phyloP scores from a whole-genome alignment of 2,888 invertebrate species.

The Drosophila subsilvestris region DNA sequence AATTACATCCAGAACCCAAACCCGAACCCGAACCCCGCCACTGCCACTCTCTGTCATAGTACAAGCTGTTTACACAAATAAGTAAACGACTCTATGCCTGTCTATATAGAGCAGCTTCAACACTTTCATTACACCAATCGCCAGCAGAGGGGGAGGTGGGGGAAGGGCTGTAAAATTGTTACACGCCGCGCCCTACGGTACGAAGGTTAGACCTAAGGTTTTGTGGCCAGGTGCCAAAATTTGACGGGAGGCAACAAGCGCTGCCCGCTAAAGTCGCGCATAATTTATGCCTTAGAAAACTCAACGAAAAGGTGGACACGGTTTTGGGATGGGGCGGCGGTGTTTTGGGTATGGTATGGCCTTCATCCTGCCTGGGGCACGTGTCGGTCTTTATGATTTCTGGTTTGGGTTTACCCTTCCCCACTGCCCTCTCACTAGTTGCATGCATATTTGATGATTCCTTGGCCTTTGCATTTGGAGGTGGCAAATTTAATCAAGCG shows the following conservation, averaged over 20 bases:
- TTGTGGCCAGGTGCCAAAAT: constrained; percentile 70
- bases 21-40: too few relatives aligned
- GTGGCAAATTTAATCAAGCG: constrained; percentile 61
- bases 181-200: constrained; percentile 59
- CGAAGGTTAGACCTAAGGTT: constrained; percentile 37
- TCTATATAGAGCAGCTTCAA: constrained; percentile 33
- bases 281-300: constrained; percentile 61
- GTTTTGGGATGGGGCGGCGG: neutral
- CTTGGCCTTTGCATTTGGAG: neutral
- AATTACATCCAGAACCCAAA: constrained; percentile 60
- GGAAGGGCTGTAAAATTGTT: constrained; percentile 52
- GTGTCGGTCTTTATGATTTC: constrained; percentile 70
- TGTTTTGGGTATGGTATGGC: constrained; percentile 33
- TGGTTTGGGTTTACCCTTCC: constrained; percentile 12
- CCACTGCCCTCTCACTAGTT: constrained; percentile 12
- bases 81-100: constrained; percentile 20
- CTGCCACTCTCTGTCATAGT: neutral
- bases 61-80: constrained; percentile 31
- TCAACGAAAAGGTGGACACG: constrained; percentile 38
- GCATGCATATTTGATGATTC: constrained; percentile 64
- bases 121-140: constrained; percentile 66
- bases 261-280: constrained; percentile 38
- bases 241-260: constrained; percentile 39
- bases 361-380: constrained; percentile 63
- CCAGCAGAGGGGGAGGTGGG: constrained; percentile 20